Conservation (phyloP, 2,113 vertebrate genomes). For the Falco punctatus region DNA sequence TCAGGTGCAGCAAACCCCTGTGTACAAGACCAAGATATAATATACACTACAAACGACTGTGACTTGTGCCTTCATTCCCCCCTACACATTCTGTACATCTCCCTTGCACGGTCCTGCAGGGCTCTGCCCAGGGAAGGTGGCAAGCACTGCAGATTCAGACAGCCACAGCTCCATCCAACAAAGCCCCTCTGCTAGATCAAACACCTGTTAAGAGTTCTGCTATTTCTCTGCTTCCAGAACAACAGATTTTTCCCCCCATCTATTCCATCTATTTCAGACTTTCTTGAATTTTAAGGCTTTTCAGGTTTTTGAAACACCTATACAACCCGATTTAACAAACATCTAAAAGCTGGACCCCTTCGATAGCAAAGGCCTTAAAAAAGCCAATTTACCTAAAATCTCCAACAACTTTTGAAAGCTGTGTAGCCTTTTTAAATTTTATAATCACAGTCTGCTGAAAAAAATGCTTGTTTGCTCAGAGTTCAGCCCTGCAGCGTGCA, state of each 20-base stretch:
- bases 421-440: not conserved
- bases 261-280: not conserved
- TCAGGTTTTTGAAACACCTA: not conserved
- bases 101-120: fast-evolving
- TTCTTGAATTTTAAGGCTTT: not conserved
- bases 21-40: not conserved
- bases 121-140: not conserved
- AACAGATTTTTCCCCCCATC: not conserved
- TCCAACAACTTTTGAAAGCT: not conserved
- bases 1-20: not conserved
- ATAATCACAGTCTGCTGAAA: not conserved
- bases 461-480: not conserved
- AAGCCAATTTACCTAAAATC: not conserved
- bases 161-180: not conserved
- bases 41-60: fast-evolving
- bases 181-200: not conserved
- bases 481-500: not conserved
- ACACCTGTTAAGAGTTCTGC: not conserved
- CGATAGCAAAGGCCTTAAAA: not conserved
- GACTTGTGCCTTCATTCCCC: fast-evolving
- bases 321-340: not conserved
- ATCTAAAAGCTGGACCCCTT: not conserved
- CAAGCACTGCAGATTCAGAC: not conserved
- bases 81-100: fast-evolving
- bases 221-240: not conserved